Evolutionary conservation across 1,140 invertebrate species (phyloP), one percentile per base, ranked within the genome.

Genomic region (Euwallacea fornicatus): DNA sequence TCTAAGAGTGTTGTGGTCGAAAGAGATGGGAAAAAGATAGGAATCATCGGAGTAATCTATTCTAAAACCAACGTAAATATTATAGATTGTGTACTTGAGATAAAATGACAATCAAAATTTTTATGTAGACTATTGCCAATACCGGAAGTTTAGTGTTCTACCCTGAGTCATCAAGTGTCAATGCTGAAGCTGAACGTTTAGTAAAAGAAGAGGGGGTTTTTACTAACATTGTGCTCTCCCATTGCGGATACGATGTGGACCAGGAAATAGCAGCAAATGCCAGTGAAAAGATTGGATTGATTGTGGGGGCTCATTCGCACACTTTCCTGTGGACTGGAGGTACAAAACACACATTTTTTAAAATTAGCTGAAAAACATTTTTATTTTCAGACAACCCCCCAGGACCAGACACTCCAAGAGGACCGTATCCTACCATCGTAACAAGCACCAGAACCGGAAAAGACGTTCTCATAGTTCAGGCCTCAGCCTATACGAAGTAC

Each of bases 281-380:
- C 44, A 88, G 85, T 42, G 82, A 86, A 42, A 82, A 89, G 53
- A 87, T 96, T 44, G 89, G 91, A 69, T 86, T 92, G 0, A 92
- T 97, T 70, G 91, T 97, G 21, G 94, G 94, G 10, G 92, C 90
- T n/a, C 94, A 97, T 77, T 91, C 91, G 6, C 93, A 96, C 77
- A 91, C 78, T 16, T 78, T 80, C 68, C 67, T 81, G 15, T 81
- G 77, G 63, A 77, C 75, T 50, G 79, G 79, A 62, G 77, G 78
- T 79, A 58, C 6, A 6, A 11, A 41, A n/a, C 8, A 4, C 33
- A 11, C 42, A 11, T 41, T 0, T 9, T 13, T 59, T 44, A 7
- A n/a, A 33, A 33, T 33, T 2, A 63, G 7, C 6, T 41, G 16
- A 9, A n/a, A 66, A 53, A 15, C 50, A 11, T 62, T 59, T 16